A percentile compares a stretch with the other conserved stretches of the same genome.
Conservation (phyloP, 2,888 invertebrate species). For the Molanna angustata region DNA sequence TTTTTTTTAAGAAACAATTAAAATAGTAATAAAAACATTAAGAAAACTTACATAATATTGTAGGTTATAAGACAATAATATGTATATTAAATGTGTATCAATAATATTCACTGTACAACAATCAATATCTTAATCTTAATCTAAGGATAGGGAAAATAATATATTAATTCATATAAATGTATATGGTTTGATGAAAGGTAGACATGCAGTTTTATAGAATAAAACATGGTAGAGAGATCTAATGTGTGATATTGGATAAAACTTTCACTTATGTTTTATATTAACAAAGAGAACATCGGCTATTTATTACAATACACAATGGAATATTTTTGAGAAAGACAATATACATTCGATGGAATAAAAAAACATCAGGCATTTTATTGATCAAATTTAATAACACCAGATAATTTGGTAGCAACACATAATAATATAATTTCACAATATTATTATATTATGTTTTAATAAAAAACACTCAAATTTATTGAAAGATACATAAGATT, state of each 20-base stretch:
- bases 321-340: too few species aligned
- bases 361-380: slow-evolving; percentile 8
- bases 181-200: slow-evolving; percentile 9
- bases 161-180: too few species aligned
- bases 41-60: too few species aligned
- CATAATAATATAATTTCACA: neutral
- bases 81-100: slow-evolving; percentile 16
- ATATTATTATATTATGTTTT: neutral
- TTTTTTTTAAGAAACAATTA: too few species aligned
- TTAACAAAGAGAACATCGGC: neutral
- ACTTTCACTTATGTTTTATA: neutral
- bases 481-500: slow-evolving; percentile 14
- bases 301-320: too few species aligned
- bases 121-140: slow-evolving; percentile 23
- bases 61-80: too few species aligned
- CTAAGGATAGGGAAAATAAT: slow-evolving; percentile 14
- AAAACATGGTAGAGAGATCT: slow-evolving; percentile 8
- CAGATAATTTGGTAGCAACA: neutral
- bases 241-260: slow-evolving; percentile 13
- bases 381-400: neutral
- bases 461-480: neutral
- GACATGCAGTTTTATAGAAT: slow-evolving; percentile 16
- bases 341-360: too few species aligned
- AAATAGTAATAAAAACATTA: too few species aligned
- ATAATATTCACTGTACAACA: slow-evolving; percentile 28